Percentiles rank a stretch among this genome's conserved stretches.
Evolutionary conservation across 2,797 vertebrate genomes (phyloP).

Genomic region (Leuciscus waleckii): DNA sequence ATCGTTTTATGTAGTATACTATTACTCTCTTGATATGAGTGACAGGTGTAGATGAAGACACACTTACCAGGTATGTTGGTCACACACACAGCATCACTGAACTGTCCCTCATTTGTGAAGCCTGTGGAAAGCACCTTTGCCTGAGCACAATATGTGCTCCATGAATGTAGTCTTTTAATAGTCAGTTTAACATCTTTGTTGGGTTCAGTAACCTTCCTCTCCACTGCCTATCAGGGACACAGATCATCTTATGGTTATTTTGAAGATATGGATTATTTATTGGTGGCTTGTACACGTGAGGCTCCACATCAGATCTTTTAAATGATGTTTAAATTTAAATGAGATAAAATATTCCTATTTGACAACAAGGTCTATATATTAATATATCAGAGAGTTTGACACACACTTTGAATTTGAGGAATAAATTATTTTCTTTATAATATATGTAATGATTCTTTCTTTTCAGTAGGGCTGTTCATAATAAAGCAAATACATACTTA

Average conservation of each 20-base stretch:
- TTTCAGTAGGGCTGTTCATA: no score
- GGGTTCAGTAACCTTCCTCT: background rate
- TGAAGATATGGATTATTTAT: background rate
- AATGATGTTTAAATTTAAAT: background rate
- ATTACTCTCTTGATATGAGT: background rate
- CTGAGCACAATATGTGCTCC: conserved; percentile 34
- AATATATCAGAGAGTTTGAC: background rate
- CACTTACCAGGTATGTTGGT: conserved; percentile 33
- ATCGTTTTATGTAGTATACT: background rate
- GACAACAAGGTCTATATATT: background rate
- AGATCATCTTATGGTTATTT: background rate
- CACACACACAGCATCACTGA: conserved; percentile 20
- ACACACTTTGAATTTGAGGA: background rate
- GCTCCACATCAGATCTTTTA: background rate
- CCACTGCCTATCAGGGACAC: background rate
- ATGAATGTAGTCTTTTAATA: background rate
- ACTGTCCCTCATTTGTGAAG: background rate
- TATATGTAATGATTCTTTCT: background rate
- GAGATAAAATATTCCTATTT: background rate
- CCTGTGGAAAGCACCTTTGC: background rate
- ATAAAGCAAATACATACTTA: background rate
- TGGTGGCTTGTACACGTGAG: background rate
- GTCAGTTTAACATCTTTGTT: background rate
- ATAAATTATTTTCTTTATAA: no score
- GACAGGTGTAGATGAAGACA: background rate